Base-by-base conservation (phyloP, 2,888 invertebrate genomes). In the Hirtodrosophila duncani region DNA sequence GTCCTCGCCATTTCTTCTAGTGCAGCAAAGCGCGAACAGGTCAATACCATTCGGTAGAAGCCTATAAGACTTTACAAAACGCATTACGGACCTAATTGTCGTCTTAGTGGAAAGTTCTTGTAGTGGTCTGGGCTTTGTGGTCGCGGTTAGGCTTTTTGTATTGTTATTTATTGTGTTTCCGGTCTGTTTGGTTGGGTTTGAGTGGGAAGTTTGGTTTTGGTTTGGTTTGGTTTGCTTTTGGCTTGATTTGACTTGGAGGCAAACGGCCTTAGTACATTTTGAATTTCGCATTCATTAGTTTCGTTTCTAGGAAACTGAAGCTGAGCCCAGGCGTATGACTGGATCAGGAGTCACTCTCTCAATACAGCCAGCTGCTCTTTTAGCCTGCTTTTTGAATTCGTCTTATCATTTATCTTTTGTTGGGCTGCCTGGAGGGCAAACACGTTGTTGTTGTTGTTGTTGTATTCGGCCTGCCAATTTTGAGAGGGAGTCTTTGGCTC, bases 361-460 rank as follows among this genome's bases (percentile, higher is more conserved):
- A 18, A 18, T 16, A 23, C 2, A 10, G 17, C 21, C n/a, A 3
- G 20, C 20, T 20, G 38, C 23, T 9, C 13, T 16, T 17, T 16
- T 3, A 38, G 13, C 36, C 36, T 41, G 39, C 42, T 36, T 23
- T 37, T 31, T 48, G 48, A 41, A 64, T 69, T 67, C 51, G 63
- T 50, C 68, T 71, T 77, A 77, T 77, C 80, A 80, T 78, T 78
- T 80, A 77, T 78, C 78, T 80, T 57, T 50, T 43, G 9, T 18
- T 20, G 20, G 4, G 4, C 20, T 31, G 33, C 44, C 53, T 55
- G 24, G 45, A 30, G 56, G 37, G 41, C 41, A 56, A 56, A 52
- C n/a, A n/a, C n/a, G n/a, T n/a, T 31, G 31, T 31, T 16, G 31
- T 8, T 16, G 10, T n/a, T 8, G 24, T 24, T 9, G 3, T 56